Conservation (phyloP, 1,140 invertebrate species). For the honey bee (Apis mellifera) region Amel_HAv3.1 CM009931.2:8262001-8262500, state of each 20-base stretch:
- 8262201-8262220: not conserved
- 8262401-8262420: conserved; percentile 17
- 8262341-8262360: conserved; percentile 37
- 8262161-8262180: not conserved
- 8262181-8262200: not conserved
- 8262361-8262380: conserved; percentile 1
- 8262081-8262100: conserved; percentile 27
- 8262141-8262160: too few relatives aligned
- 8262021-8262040: conserved; percentile 20
- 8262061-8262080: not conserved
- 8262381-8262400: conserved; percentile 3
- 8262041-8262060: not conserved
- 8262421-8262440: not conserved
- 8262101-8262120: too few relatives aligned
- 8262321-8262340: not conserved
- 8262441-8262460: too few relatives aligned
- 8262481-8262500: not conserved
- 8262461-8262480: not conserved
- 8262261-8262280: too few relatives aligned
- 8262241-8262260: not conserved
- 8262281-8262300: not conserved
- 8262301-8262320: conserved; percentile 22
- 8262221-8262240: not conserved
- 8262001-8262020: conserved; percentile 32
- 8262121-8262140: not conserved